Base-by-base conservation (phyloP, 2,888 invertebrate genomes). In the Thymelicus lineola region DNA sequence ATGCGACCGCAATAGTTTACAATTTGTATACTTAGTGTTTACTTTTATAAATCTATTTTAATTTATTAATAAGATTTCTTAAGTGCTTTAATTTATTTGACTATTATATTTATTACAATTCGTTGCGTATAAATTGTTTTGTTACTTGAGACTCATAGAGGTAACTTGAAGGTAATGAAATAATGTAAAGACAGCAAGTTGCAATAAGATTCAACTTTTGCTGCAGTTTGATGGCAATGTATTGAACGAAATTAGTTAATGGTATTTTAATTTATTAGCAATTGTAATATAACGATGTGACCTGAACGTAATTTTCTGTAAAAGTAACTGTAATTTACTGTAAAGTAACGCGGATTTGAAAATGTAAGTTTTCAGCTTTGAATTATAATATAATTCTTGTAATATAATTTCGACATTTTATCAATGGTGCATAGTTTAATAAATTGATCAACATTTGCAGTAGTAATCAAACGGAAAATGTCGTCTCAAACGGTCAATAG, bases 91-190 rank as follows among this genome's bases (percentile, higher is more conserved):
- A 50, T 63, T 63, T 63, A 63, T 36, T 48, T 28, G 7, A 46
- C 7, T 38, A 42, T n/a, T n/a, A n/a, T n/a, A n/a, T 61, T 61
- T 61, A 46, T n/a, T 61, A 14, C 7, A 46, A 61, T 46, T 61
- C 10, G 42, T 42, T 9, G 42, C 12, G 42, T 12, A 42, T 42
- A 42, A 42, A 42, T 42, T 42, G 12, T 42, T 42, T 42, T 42
- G 42, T 42, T 42, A 42, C 10, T 42, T 10, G 12, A 12, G 42
- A 42, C 42, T 42, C 42, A 9, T 42, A 42, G 1, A 42, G 42
- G 42, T 42, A 12, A 42, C 42, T 42, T 42, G 4, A 42, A 42
- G 42, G 7, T 38, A 38, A 38, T 38, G 9, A 42, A 12, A 42
- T 42, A 42, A 42, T 42, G 12, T 12, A 12, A 42, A 42, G 42